phyloP scores from a whole-genome alignment of 2,113 vertebrate species.

The Trachemys scripta region DNA sequence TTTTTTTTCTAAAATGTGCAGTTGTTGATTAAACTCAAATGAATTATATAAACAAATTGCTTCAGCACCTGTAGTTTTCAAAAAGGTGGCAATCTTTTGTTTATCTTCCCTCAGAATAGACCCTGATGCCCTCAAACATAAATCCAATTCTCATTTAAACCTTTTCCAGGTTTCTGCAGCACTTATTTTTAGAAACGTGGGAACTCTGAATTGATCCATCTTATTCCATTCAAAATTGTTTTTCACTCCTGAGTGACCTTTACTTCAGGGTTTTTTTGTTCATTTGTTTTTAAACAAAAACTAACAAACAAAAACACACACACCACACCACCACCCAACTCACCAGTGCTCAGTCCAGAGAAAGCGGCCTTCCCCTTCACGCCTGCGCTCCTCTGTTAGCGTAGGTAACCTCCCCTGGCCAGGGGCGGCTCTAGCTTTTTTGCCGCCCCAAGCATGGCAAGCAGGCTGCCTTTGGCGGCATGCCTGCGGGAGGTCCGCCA shows the following conservation, averaged over 20 bases:
- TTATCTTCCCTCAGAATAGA: not conserved
- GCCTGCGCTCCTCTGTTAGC: not conserved
- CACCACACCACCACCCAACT: not conserved
- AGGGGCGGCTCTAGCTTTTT: too few species aligned
- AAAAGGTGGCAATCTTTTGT: not conserved
- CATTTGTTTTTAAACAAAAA: not conserved
- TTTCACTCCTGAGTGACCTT: not conserved
- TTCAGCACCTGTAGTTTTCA: not conserved
- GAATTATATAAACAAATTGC: too few species aligned
- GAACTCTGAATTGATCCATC: not conserved
- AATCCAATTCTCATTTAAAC: not conserved
- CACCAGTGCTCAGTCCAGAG: not conserved
- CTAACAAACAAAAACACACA: too few species aligned
- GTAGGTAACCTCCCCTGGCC: not conserved
- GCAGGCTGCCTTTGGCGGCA: too few species aligned
- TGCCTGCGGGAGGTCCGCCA: too few species aligned
- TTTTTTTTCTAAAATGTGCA: not conserved
- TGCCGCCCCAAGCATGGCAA: too few species aligned
- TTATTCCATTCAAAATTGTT: not conserved
- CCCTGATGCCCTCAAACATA: not conserved
- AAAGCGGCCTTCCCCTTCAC: not conserved
- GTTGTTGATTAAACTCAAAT: not conserved
- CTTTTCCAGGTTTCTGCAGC: not conserved
- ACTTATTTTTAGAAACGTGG: not conserved
- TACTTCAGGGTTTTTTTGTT: not conserved